Conservation (phyloP, 2,113 vertebrate genomes). For the Telmatochromis sp. region DNA sequence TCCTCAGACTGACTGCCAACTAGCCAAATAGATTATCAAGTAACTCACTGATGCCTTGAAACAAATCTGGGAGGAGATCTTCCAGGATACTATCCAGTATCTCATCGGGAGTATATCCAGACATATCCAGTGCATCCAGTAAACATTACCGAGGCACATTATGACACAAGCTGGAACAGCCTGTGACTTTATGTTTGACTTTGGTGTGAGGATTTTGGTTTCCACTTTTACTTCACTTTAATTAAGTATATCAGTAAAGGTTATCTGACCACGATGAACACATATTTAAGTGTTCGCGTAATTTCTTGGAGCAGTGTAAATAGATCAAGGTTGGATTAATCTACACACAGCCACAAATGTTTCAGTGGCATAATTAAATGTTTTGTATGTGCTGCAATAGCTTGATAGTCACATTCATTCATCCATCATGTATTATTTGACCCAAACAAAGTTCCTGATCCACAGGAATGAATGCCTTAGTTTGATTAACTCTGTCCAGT, state of each 20-base stretch:
- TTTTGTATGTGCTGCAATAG: background rate
- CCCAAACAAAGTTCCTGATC: background rate
- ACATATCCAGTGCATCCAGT: background rate
- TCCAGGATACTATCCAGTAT: background rate
- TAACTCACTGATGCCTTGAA: background rate
- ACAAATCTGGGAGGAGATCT: background rate
- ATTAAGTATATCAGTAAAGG: background rate
- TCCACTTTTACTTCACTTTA: background rate
- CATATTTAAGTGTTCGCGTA: background rate
- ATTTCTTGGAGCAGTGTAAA: background rate
- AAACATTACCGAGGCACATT: background rate
- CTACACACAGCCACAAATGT: background rate
- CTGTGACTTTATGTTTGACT: background rate
- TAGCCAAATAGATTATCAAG: background rate
- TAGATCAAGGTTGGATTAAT: background rate
- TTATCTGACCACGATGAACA: background rate
- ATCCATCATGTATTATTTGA: background rate
- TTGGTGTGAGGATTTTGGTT: background rate
- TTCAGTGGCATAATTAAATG: background rate
- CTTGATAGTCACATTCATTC: background rate
- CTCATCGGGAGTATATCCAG: background rate
- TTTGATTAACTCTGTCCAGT: background rate
- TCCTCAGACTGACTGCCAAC: fast-evolving
- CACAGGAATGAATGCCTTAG: background rate
- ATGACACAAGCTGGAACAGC: background rate